phyloP scores from a whole-genome alignment of 1,140 invertebrate genomes.

The Calephelis nemesis region DNA sequence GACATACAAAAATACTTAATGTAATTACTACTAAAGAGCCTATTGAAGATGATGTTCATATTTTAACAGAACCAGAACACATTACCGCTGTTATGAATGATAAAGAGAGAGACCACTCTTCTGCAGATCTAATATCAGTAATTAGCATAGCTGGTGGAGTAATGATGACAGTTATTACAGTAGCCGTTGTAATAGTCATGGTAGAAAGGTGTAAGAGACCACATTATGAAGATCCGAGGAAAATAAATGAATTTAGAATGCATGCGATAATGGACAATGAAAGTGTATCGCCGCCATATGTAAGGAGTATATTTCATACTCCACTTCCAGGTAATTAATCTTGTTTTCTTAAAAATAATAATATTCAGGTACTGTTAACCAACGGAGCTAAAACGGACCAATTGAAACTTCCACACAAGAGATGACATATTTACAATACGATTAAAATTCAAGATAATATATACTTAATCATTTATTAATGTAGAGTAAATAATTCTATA shows the following conservation, averaged over 20 bases:
- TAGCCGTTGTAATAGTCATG: conserved; percentile 73
- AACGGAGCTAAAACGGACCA: no score
- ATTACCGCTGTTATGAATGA: conserved; percentile 76
- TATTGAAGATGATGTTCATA: conserved; percentile 72
- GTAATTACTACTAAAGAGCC: conserved; percentile 54
- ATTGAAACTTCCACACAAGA: no score
- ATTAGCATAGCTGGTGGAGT: conserved; percentile 74
- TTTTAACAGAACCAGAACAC: conserved; percentile 79
- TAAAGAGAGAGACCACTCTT: conserved; percentile 60
- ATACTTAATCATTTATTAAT: no score
- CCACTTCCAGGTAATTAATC: conserved; percentile 75
- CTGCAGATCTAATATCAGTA: conserved; percentile 70
- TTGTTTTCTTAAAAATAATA: conserved; percentile 1
- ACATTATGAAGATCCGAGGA: conserved; percentile 64
- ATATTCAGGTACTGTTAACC: neutral
- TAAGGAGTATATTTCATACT: conserved; percentile 79
- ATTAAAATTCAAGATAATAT: no score
- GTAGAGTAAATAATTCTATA: no score
- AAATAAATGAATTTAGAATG: conserved; percentile 69
- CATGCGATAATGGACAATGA: conserved; percentile 72
- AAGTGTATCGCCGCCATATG: conserved; percentile 66
- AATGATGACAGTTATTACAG: conserved; percentile 73
- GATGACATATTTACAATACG: no score
- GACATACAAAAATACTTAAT: conserved; percentile 40
- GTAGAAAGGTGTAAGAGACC: conserved; percentile 66